Evolutionary conservation across 2,797 vertebrate species (phyloP), one percentile per base, ranked within the genome.

Genomic region (Garrulus glandarius): DNA sequence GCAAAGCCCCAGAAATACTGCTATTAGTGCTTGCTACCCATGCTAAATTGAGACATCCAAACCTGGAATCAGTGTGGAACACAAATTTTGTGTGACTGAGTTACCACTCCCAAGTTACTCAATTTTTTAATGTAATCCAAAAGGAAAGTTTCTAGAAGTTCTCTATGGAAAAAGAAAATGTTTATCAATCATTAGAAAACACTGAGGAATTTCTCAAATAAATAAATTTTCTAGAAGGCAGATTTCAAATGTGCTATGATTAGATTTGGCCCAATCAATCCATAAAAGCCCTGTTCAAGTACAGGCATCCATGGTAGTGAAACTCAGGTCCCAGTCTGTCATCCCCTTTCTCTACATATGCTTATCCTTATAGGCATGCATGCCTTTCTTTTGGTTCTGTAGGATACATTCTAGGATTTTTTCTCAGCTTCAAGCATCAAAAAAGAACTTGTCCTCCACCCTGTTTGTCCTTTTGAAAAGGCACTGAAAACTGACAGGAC

Each of bases 81-180:
- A 37, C 39, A 64, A 52, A 68, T 57, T 34, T 52, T 6, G 3
- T 17, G 15, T 0, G 0, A 59, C 4, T 16, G 7, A 63, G 5
- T 80, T 53, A 59, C 5, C 16, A 49, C 4, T 24, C 50, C 21
- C 5, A 64, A 70, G 8, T 3, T 49, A 41, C 56, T 70, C 29
- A 13, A 15, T 53, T 82, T 84, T 84, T 56, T 34, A 13, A 32
- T 59, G 7, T 19, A 60, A 77, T 56, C 5, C 27, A 41, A 87
- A 80, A 37, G 10, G 14, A 71, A 89, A 39, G 8, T 36, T 77
- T 84, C 24, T 64, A 20, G 23, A 5, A 17, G 5, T 39, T 63
- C 27, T 86, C n/a, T 78, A 23, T 27, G 56, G 9, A 6, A 19
- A 71, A 64, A 26, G 32, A 18, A 68, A 80, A 11, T n/a, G 2